These are phyloP conservation scores for Delia radicum DNA, from an alignment of 1,140 invertebrate species.

Conservation along the genomic window DNA sequence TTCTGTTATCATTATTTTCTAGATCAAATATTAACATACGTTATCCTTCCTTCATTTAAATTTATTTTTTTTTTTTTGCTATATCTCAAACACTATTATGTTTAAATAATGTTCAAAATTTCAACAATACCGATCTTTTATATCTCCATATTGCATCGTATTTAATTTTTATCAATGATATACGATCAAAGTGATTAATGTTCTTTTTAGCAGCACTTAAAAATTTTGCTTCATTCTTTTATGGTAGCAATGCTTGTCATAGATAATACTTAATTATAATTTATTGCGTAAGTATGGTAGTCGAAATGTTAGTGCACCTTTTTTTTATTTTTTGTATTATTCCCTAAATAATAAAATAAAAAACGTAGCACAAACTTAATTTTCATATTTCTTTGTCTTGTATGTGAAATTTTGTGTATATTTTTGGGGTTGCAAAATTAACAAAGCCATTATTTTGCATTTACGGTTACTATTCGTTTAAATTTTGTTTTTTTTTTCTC, in stretches of 20 bases:
- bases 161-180: not conserved
- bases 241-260: conserved; percentile 20
- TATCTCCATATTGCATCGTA: not conserved
- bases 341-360: not conserved
- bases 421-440: conserved; percentile 13
- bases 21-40: conserved; percentile 8
- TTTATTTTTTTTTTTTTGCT: not conserved
- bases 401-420: not conserved
- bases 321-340: not conserved
- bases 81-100: not conserved
- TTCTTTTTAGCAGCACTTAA: conserved; percentile 17
- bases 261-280: conserved; percentile 23
- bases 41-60: not conserved
- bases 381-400: not conserved
- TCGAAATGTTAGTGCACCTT: conserved; percentile 1
- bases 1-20: not conserved
- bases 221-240: not conserved
- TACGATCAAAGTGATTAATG: conserved; percentile 10
- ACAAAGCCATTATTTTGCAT: conserved; percentile 20
- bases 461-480: not conserved
- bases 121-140: not conserved
- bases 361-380: not conserved
- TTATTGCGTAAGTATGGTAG: conserved; percentile 12
- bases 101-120: not conserved
- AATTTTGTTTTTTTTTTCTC: not conserved